Percentiles rank a stretch among this genome's conserved stretches.
phyloP scores from a whole-genome alignment of 1,140 invertebrate genomes.

The Drosophila athabasca region DNA sequence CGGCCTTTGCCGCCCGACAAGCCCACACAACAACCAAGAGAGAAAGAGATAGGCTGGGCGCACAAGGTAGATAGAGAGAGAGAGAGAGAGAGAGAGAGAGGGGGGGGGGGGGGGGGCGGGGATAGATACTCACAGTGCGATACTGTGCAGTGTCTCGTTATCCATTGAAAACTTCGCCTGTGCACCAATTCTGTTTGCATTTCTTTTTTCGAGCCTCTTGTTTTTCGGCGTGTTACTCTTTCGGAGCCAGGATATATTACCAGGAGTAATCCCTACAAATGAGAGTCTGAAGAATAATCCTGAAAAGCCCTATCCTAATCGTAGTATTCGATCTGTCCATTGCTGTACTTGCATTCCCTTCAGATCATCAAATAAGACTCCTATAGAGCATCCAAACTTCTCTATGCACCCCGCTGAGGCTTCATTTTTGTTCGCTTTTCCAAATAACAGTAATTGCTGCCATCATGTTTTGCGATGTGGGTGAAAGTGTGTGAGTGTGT shows the following conservation, averaged over 20 bases:
- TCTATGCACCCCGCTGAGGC: too few relatives aligned
- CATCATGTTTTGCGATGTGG: constrained; percentile 36
- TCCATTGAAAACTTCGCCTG: constrained; percentile 44
- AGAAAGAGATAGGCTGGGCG: too few relatives aligned
- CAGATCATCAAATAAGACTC: not conserved
- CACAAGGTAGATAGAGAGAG: not conserved
- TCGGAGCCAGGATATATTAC: not conserved
- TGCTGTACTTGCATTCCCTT: too few relatives aligned
- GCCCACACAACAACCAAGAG: not conserved
- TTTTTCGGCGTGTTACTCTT: constrained; percentile 20
- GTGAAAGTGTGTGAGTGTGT: not conserved
- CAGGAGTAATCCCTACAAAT: too few relatives aligned
- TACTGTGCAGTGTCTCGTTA: constrained; percentile 51
- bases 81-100: not conserved
- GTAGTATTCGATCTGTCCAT: too few relatives aligned
- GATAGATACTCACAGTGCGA: constrained; percentile 18
- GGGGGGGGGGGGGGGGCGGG: not conserved
- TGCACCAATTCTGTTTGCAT: constrained; percentile 29
- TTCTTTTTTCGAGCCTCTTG: constrained; percentile 30
- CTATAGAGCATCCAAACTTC: constrained; percentile 7
- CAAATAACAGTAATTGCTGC: constrained; percentile 62
- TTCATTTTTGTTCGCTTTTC: constrained; percentile 27
- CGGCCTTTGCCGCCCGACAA: constrained; percentile 28
- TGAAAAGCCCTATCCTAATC: too few relatives aligned
- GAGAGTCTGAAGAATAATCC: not conserved